Evolutionary conservation across 2,113 vertebrate genomes (phyloP), one percentile per base, ranked within the genome.

Genomic region (Sorex fumeus): DNA sequence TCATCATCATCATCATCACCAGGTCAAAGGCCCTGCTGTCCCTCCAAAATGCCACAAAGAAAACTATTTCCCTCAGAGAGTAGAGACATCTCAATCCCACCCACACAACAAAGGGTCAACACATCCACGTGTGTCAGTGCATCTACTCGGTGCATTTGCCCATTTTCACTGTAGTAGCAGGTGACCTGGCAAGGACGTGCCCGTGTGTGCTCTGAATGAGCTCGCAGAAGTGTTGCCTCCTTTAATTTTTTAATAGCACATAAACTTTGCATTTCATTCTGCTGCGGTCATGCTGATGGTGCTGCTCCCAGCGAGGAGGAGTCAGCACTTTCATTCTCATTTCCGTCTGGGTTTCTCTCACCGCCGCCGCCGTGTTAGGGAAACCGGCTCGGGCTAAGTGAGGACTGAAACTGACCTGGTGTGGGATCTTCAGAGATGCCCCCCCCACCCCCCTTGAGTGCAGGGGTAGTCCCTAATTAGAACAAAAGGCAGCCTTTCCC

Each of bases 171-270:
- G 36, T 50, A 69, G 36, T 50, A 69, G 75, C 88, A 88, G 78
- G 75, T 91, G 57, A 57, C 64, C 25, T 47, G 66, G 34, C 25
- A n/a, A 92, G 89, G 75, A 75, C 79, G 87, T 50, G 67, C 84
- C 72, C 25, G 11, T 30, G 79, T 69, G 45, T 67, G 60, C 45
- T 70, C 91, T 94, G 88, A 89, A 90, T 62, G 72, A 2, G 34
- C 57, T 85, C 64, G 62, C 83, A 87, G 69, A 88, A 88, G 32
- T 76, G 71, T 70, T 25, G 75, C 12, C 27, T 87, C 84, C 84
- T 88, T 80, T 84, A 64, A 89, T 90, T 74, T 94, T 94, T 92
- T 84, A 91, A 92, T 18, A 87, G 90, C 80, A 85, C 85, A 69
- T 72, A 77, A 76, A 67, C 79, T 72, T 84, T 79, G 81, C 91